Conservation (phyloP, 2,888 invertebrate genomes). For the Drosophila limbata region DNA sequence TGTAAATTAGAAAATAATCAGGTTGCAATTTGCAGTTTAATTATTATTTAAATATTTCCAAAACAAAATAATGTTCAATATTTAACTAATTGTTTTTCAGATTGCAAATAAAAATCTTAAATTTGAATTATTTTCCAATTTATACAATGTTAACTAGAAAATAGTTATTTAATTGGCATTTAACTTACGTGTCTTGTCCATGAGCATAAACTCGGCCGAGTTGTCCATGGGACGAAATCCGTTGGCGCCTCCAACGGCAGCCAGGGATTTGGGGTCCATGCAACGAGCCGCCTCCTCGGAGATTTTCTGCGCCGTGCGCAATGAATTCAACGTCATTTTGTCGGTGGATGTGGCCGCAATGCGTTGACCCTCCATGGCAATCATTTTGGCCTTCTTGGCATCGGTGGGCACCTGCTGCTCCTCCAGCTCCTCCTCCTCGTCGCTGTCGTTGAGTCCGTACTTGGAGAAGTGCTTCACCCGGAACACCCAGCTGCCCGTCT, state of each 20-base stretch:
- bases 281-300: conserved; percentile 72
- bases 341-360: conserved; percentile 33
- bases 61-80: no score
- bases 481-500: conserved; percentile 99
- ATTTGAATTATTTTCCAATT: no score
- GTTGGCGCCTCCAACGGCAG: conserved; percentile 41
- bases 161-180: no score
- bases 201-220: conserved; percentile 78
- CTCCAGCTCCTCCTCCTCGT: conserved; percentile 94
- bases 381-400: conserved; percentile 84
- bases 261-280: conserved; percentile 73
- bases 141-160: no score
- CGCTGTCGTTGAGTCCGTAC: conserved; percentile 95
- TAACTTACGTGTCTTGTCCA: conserved; percentile 84
- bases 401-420: conserved; percentile 81
- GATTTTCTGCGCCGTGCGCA: conserved; percentile 70
- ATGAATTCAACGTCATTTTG: conserved; percentile 62
- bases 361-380: conserved; percentile 42
- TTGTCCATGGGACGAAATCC: conserved; percentile 78
- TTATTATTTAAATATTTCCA: no score
- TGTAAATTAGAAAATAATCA: no score
- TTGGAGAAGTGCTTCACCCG: conserved; percentile 97
- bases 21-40: no score
- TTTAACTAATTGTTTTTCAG: no score
- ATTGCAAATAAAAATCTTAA: no score